Evolutionary conservation across 2,113 vertebrate species (phyloP), one percentile per base, ranked within the genome.

Genomic region (Ondatra zibethicus): DNA sequence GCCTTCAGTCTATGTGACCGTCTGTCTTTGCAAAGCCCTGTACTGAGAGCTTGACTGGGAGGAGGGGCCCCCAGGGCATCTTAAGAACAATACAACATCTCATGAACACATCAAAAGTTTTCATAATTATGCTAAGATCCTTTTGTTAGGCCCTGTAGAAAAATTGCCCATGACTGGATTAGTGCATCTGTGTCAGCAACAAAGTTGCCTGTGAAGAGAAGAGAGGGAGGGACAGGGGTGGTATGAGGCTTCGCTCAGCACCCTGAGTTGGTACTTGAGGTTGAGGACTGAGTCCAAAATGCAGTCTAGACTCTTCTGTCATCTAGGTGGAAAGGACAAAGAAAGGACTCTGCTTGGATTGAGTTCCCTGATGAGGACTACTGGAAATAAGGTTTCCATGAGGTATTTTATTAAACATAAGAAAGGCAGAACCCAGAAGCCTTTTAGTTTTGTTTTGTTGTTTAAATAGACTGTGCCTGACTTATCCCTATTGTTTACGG

Each of bases 21-120:
- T 97, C 98, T 94, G 93, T 98, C 98, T 98, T 98, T 98, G 98
- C 97, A 33, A 88, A 98, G 98, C 96, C 93, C 91, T 97, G 98
- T 98, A 98, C 98, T 97, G 98, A 98, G 88, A 73, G 87, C 55
- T 31, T 55, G 23, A 89, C 90, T 94, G 33, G 72, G 11, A 6
- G 11, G 36, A 21, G 4, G 21, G 52, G 33, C 36, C 52, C n/a
- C 72, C 85, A 52, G 27, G 0, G 13, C 84, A 3, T 89, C 88
- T 92, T 66, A 94, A 61, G 4, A 96, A 73, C 42, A 81, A 85
- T 25, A 39, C 1, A n/a, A 14, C 27, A 52, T n/a, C 19, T 42
- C 17, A 96, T 13, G 92, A 97, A 92, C 39, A 97, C 72, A 47
- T 39, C 42, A 29, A 73, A 86, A 45, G 65, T 47, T 91, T 94